phyloP scores from a whole-genome alignment of 2,113 vertebrate species.

The Trichomycterus rosablanca region DNA sequence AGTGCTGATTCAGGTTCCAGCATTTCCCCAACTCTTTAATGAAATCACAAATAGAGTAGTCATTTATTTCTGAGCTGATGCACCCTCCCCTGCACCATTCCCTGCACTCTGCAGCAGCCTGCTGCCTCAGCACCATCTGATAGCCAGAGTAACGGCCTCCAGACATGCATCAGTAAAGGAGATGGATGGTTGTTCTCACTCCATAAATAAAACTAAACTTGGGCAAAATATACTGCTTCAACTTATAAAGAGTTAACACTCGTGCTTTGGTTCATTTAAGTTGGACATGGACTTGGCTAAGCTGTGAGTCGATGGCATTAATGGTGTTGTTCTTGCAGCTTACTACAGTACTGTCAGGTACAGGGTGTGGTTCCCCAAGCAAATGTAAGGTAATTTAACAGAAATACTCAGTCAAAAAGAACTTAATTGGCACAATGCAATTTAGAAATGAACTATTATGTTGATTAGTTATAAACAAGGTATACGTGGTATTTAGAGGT shows the following conservation, averaged over 20 bases:
- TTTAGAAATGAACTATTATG: no score
- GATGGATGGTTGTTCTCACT: conserved; percentile 48
- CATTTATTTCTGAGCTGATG: conserved; percentile 62
- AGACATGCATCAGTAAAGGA: conserved; percentile 47
- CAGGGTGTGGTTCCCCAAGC: no score
- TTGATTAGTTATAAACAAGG: no score
- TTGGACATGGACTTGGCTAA: no score
- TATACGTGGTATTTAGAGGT: no score
- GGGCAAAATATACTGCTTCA: conserved; percentile 26
- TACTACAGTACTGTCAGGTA: no score
- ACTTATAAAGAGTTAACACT: not conserved
- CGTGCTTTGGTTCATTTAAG: no score
- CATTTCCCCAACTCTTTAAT: conserved; percentile 54
- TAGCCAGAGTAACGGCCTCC: conserved; percentile 28
- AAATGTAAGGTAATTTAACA: no score
- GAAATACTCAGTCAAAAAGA: no score
- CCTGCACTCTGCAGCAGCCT: conserved; percentile 44
- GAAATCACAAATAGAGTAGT: conserved; percentile 49
- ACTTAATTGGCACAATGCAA: no score
- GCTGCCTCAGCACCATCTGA: conserved; percentile 58
- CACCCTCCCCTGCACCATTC: conserved; percentile 45
- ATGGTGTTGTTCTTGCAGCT: no score
- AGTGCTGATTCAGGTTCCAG: conserved; percentile 64
- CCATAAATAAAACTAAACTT: conserved; percentile 45
- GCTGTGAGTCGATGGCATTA: no score